These are phyloP conservation scores for Nanorana parkeri DNA, from an alignment of 2,113 vertebrate genomes.

Conservation along the genomic window DNA sequence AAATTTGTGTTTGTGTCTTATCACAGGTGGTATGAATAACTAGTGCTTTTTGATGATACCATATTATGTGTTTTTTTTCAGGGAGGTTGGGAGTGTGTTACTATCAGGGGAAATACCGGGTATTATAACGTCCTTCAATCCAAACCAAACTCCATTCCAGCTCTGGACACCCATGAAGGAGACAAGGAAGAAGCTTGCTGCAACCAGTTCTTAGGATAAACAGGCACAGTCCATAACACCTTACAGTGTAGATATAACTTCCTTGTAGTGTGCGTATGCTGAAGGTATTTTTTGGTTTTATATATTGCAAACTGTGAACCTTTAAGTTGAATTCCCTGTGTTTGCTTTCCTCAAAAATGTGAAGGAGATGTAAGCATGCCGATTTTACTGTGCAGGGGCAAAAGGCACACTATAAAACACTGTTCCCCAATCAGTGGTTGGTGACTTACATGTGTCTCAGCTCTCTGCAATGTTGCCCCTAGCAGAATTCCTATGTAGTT, in stretches of 20 bases:
- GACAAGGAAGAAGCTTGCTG: conserved; percentile 36
- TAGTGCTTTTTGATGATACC: background rate
- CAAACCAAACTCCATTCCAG: fast-evolving
- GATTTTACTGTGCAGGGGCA: too few relatives aligned
- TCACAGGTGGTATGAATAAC: background rate
- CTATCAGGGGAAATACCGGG: conserved; percentile 84
- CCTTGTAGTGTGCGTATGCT: background rate
- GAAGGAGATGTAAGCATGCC: too few relatives aligned
- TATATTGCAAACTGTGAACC: background rate
- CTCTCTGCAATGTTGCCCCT: too few relatives aligned
- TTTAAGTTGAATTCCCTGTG: too few relatives aligned
- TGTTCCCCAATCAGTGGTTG: too few relatives aligned
- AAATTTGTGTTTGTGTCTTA: background rate
- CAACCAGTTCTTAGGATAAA: background rate
- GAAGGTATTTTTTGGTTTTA: conserved; percentile 2
- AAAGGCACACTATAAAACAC: too few relatives aligned
- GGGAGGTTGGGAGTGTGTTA: conserved; percentile 96
- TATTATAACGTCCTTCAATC: conserved; percentile 63
- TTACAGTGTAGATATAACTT: conserved; percentile 56
- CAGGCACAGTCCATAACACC: conserved; percentile 5
- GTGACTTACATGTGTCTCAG: too few relatives aligned
- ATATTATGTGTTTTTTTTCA: conserved; percentile 62
- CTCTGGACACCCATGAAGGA: conserved; percentile 34
- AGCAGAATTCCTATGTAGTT: too few relatives aligned
- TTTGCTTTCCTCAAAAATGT: too few relatives aligned